Evolutionary conservation across 2,113 vertebrate species (phyloP), one percentile per base, ranked within the genome.

Genomic region (Phylloscopus trochiloides): DNA sequence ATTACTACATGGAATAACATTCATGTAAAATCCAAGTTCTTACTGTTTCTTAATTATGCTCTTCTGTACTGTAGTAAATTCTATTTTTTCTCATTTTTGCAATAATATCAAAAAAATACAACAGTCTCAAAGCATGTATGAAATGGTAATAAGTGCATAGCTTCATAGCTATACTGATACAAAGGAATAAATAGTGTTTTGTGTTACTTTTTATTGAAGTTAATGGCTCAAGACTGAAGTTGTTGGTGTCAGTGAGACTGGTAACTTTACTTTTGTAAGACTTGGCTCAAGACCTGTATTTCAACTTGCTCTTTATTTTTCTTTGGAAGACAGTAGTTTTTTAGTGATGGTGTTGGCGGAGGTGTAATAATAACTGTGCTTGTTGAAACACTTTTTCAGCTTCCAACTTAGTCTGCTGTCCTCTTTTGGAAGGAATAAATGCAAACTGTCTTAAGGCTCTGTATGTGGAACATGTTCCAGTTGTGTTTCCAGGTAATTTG

Each of bases 401-500:
- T 86, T 85, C 66, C 70, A 91, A 6, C 51, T 90, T 85, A 77
- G 32, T 38, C 36, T 91, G 21, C 57, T 79, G 22, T 82, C 50
- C n/a, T 65, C 62, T 75, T 96, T 82, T 61, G 58, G 36, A 61
- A 75, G 62, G 34, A 89, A 42, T 72, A 70, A 68, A 82, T 82
- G 31, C 38, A 82, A 73, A 63, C 42, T 72, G 31, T 57, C 17
- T 17, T 65, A 75, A 82, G 40, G 34, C 65, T 80, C 80, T 55
- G n/a, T 75, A 50, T 50, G 71, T 80, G 76, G 50, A 89, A 73
- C 12, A 13, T 11, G 3, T 81, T 89, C 68, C 50, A 62, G 32
- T 67, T 84, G 26, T 90, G 34, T 79, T 92, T 85, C 86, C 78
- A 79, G 71, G 45, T 94, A 76, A 71, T 88, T n/a, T 88, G 74